These are phyloP conservation scores for Parambassis ranga DNA, from an alignment of 2,797 vertebrate genomes.

Conservation along the genomic window DNA sequence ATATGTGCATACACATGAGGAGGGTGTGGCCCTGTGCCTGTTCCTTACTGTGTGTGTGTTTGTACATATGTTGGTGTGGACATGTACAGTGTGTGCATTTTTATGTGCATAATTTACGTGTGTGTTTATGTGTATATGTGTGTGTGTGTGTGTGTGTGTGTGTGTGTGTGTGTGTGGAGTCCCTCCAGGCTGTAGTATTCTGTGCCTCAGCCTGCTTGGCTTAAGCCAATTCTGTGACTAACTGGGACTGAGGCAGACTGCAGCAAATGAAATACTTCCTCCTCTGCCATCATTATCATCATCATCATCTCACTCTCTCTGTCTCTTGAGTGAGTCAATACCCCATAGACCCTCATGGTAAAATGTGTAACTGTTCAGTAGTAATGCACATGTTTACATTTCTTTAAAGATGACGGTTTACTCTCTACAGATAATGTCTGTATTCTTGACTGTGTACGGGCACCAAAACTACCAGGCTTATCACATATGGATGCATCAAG, in stretches of 20 bases:
- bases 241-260: constrained; percentile 57
- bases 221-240: constrained; percentile 62
- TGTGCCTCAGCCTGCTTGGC: constrained; percentile 50
- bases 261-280: constrained; percentile 54
- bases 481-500: too few species aligned
- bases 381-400: too few species aligned
- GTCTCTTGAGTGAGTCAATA: too few species aligned
- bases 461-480: too few species aligned
- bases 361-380: too few species aligned
- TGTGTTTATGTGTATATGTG: background rate
- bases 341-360: too few species aligned
- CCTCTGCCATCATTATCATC: constrained; percentile 28
- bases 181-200: constrained; percentile 32
- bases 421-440: too few species aligned
- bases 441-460: too few species aligned
- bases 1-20: too few species aligned
- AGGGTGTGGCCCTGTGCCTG: too few species aligned
- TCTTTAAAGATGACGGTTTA: too few species aligned
- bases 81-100: background rate
- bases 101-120: background rate
- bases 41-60: constrained; percentile 5
- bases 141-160: constrained; percentile 2
- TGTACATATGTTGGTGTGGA: background rate
- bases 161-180: constrained; percentile 14
- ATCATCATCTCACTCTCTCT: constrained; percentile 9